Percentiles rank a stretch among this genome's conserved stretches.
These are phyloP conservation scores for Euclidia mi DNA, from an alignment of 2,888 invertebrate species.

Conservation along the genomic window DNA sequence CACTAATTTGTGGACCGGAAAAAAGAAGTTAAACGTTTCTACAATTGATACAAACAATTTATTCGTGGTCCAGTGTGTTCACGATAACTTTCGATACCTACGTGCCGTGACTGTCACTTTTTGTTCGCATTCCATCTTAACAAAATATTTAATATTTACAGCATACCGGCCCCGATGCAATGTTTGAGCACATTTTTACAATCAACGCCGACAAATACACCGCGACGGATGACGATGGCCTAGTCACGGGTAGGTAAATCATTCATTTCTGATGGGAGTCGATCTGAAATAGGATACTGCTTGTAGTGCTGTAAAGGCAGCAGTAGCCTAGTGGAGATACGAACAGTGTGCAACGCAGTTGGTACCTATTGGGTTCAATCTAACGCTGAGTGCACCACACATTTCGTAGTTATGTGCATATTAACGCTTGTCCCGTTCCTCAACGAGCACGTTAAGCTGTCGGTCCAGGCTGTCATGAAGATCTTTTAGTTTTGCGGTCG, in stretches of 20 bases:
- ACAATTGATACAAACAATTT: slow-evolving; percentile 4
- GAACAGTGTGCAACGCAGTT: no score
- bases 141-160: slow-evolving; percentile 62
- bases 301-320: no score
- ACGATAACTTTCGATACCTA: slow-evolving; percentile 27
- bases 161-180: slow-evolving; percentile 90
- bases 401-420: no score
- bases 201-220: slow-evolving; percentile 95
- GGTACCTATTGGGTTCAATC: no score
- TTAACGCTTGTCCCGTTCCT: no score
- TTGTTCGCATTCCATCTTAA: slow-evolving; percentile 15
- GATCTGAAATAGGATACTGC: no score
- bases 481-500: no score
- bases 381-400: no score
- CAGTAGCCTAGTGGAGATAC: no score
- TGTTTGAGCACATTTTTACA: slow-evolving; percentile 92
- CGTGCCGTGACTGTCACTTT: slow-evolving; percentile 22
- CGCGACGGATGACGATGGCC: slow-evolving; percentile 91
- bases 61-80: slow-evolving; percentile 12
- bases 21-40: background rate
- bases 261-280: no score
- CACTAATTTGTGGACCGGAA: slow-evolving; percentile 6
- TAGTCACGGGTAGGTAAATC: slow-evolving; percentile 92
- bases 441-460: no score
- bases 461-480: no score